These are phyloP conservation scores for Drosophila nigrodunni DNA, from an alignment of 1,140 invertebrate species.

Conservation along the genomic window DNA sequence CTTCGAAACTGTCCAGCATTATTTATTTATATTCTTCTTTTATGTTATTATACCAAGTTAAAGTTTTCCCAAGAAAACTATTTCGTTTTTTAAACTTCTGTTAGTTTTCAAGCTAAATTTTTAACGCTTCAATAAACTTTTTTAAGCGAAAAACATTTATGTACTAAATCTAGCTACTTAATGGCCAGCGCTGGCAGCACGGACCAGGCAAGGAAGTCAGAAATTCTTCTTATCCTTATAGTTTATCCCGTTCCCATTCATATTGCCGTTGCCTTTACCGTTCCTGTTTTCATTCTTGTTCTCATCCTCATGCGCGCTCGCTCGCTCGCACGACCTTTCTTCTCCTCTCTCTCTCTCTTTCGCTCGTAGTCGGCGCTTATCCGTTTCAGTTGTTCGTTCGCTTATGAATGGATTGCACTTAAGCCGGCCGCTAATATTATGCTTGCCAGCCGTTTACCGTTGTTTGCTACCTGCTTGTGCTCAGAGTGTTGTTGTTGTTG, in stretches of 20 bases:
- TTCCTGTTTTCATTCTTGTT: background rate
- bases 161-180: too few species aligned
- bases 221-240: slow-evolving; percentile 41
- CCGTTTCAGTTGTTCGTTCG: slow-evolving; percentile 43
- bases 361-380: slow-evolving; percentile 30
- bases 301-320: background rate
- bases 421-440: slow-evolving; percentile 57
- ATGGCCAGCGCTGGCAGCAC: too few species aligned
- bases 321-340: background rate
- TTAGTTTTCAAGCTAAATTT: too few species aligned
- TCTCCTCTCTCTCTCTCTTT: background rate
- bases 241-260: slow-evolving; percentile 12
- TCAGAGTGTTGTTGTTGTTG: slow-evolving; percentile 24
- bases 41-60: too few species aligned
- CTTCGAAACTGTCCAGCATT: too few species aligned
- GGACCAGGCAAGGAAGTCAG: slow-evolving; percentile 35
- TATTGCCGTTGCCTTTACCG: background rate
- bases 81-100: too few species aligned
- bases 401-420: slow-evolving; percentile 56
- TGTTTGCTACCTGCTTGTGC: slow-evolving; percentile 21
- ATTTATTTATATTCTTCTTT: too few species aligned
- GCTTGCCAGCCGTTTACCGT: slow-evolving; percentile 42
- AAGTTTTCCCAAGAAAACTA: too few species aligned
- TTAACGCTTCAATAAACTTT: too few species aligned
- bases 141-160: too few species aligned